Base-by-base conservation (phyloP, 2,113 vertebrate genomes). In the Nasalis larvatus region DNA sequence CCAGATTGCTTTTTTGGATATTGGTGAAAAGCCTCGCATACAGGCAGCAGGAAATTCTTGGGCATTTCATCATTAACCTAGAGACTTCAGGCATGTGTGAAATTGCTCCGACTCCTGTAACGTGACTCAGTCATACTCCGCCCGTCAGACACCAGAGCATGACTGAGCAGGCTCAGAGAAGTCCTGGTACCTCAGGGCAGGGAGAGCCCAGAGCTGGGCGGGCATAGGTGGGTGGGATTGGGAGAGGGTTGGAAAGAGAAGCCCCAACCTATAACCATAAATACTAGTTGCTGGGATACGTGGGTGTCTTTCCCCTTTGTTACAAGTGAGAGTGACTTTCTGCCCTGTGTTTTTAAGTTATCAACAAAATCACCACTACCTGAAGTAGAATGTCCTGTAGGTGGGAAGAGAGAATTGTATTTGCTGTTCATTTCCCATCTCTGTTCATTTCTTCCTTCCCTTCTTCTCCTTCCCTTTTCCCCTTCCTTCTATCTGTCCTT, bases 61-160 rank as follows among this genome's bases (percentile, higher is more conserved):
- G 42, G 35, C 11, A 58, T 81, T 94, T 81, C 13, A 4, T 95
- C 82, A 95, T 49, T 90, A 45, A 58, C 25, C 14, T 23, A 37
- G 71, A 94, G 94, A 80, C 56, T 27, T 85, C 9, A 89, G 58
- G 93, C 77, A 85, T 37, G 56, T 63, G 77, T 80, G 49, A 71
- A 96, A 91, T 91, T 96, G 78, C 60, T 68, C 35, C 81, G 60
- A 91, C 20, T 80, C 91, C 60, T 84, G 5, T 37, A 8, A 13
- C 3, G 9, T 93, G 91, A 93, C 58, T 91, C 86, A 96, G 21
- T 27, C 89, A 63, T 8, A 49, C 10, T n/a, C 52, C 2, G 17
- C 66, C 6, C 32, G 35, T 37, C 35, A 35, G 77, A 4, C 89
- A 89, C 74, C 40, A 20, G 60, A 47, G 52, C 0, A 0, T 52